A percentile compares a stretch with the other conserved stretches of the same genome.
These are phyloP conservation scores for Taeniopygia guttata DNA, from an alignment of 2,797 vertebrate genomes.

Conservation along the genomic window DNA sequence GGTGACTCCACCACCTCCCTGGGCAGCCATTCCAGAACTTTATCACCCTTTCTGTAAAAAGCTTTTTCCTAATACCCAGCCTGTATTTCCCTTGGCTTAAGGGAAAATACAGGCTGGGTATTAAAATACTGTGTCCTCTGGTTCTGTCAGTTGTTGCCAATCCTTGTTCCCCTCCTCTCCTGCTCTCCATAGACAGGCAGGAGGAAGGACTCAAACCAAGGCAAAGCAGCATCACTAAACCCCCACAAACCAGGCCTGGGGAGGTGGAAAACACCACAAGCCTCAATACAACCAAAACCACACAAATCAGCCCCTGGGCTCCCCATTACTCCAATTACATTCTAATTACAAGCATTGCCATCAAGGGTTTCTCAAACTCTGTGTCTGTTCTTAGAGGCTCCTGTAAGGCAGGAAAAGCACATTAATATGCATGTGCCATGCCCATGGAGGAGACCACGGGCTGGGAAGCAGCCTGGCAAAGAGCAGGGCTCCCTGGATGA, in stretches of 20 bases:
- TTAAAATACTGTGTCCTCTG: background rate
- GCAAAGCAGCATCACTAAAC: background rate
- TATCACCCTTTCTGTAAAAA: background rate
- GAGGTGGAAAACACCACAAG: background rate
- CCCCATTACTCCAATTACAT: slow-evolving; percentile 72
- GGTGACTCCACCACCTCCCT: background rate
- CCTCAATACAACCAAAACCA: slow-evolving; percentile 22
- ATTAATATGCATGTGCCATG: slow-evolving; percentile 48
- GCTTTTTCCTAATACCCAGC: background rate
- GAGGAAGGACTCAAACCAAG: background rate
- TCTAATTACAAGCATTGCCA: slow-evolving; percentile 68
- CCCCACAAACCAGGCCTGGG: background rate
- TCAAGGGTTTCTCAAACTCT: slow-evolving; percentile 61
- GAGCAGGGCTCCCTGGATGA: background rate
- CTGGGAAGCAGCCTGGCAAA: background rate
- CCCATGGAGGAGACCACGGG: background rate
- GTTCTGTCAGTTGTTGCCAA: background rate
- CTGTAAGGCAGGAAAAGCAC: slow-evolving; percentile 21
- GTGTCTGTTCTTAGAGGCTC: slow-evolving; percentile 59
- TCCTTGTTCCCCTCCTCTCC: background rate
- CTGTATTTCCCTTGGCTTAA: background rate
- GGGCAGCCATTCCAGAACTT: background rate
- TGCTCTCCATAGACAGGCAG: background rate
- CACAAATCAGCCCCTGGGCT: slow-evolving; percentile 53
- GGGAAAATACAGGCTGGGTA: too few relatives aligned